These are phyloP conservation scores for Macrotus californicus DNA, from an alignment of 2,113 vertebrate species.

Conservation along the genomic window DNA sequence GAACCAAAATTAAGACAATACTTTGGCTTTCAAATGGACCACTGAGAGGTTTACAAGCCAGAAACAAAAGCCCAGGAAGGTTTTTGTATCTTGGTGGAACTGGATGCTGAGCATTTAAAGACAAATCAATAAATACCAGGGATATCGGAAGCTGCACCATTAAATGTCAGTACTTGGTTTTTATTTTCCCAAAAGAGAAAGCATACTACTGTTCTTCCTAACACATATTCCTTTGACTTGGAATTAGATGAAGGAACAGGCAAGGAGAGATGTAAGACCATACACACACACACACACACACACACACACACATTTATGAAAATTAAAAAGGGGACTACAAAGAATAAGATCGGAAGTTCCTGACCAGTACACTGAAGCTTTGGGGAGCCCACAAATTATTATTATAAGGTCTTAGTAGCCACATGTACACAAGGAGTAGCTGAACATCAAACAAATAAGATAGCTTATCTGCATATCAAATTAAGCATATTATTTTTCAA, in stretches of 20 bases:
- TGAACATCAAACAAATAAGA: conserved; percentile 24
- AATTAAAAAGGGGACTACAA: background rate
- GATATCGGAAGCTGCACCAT: conserved; percentile 45
- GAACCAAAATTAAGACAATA: conserved; percentile 47
- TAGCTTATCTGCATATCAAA: background rate
- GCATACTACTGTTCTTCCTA: background rate
- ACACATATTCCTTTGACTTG: conserved; percentile 15
- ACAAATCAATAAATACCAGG: conserved; percentile 66
- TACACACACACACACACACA: background rate
- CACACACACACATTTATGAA: background rate
- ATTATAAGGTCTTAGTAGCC: background rate
- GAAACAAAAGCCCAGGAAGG: conserved; percentile 48
- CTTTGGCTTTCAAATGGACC: conserved; percentile 35
- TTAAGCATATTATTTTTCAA: conserved; percentile 25
- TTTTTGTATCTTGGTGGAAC: conserved; percentile 46
- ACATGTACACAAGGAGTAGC: background rate
- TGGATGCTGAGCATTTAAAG: conserved; percentile 47
- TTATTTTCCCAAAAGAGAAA: conserved; percentile 39
- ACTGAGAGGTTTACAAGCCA: conserved; percentile 48
- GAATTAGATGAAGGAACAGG: background rate
- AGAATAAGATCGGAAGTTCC: background rate
- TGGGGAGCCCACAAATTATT: background rate
- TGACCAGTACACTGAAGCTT: background rate
- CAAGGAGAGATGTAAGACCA: background rate
- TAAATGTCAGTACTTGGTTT: conserved; percentile 44